phyloP scores from a whole-genome alignment of 1,140 invertebrate genomes.

The Drosophila nigrodunni region DNA sequence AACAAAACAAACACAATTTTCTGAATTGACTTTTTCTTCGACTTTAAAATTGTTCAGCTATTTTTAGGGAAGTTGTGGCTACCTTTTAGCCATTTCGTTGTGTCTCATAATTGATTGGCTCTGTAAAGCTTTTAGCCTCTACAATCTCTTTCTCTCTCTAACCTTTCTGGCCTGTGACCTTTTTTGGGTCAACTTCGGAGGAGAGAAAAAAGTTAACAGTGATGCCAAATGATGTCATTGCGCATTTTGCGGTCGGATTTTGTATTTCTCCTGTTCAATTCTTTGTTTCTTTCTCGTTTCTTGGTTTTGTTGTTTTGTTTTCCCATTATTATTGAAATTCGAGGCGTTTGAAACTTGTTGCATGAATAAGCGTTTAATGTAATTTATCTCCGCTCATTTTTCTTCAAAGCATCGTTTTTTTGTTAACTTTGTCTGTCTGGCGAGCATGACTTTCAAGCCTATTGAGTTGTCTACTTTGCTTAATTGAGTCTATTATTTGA shows the following conservation, averaged over 20 bases:
- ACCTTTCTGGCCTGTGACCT: slow-evolving; percentile 37
- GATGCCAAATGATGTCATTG: slow-evolving; percentile 80
- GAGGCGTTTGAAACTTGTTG: slow-evolving; percentile 50
- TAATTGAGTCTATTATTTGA: slow-evolving; percentile 75
- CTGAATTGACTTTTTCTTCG: slow-evolving; percentile 50
- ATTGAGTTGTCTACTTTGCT: slow-evolving; percentile 78
- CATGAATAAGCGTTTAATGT: slow-evolving; percentile 26
- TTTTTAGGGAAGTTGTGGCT: slow-evolving; percentile 27
- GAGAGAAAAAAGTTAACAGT: slow-evolving; percentile 65
- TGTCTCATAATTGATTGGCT: slow-evolving; percentile 68
- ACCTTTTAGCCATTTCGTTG: slow-evolving; percentile 62
- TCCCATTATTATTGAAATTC: slow-evolving; percentile 44
- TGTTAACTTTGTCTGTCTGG: slow-evolving; percentile 27
- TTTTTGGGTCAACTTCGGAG: slow-evolving; percentile 30
- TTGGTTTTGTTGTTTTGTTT: slow-evolving; percentile 37
- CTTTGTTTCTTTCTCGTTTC: slow-evolving; percentile 27
- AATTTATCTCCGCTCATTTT: slow-evolving; percentile 49
- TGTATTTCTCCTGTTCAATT: slow-evolving; percentile 35
- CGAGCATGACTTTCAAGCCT: slow-evolving; percentile 41
- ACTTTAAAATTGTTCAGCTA: slow-evolving; percentile 32
- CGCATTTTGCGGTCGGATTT: slow-evolving; percentile 47
- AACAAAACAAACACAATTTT: slow-evolving; percentile 29
- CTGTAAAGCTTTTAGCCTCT: slow-evolving; percentile 38
- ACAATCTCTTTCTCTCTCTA: neutral
- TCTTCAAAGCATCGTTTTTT: slow-evolving; percentile 26